These are phyloP conservation scores for Pogonus chalceus DNA, from an alignment of 1,140 invertebrate species.

Conservation along the genomic window DNA sequence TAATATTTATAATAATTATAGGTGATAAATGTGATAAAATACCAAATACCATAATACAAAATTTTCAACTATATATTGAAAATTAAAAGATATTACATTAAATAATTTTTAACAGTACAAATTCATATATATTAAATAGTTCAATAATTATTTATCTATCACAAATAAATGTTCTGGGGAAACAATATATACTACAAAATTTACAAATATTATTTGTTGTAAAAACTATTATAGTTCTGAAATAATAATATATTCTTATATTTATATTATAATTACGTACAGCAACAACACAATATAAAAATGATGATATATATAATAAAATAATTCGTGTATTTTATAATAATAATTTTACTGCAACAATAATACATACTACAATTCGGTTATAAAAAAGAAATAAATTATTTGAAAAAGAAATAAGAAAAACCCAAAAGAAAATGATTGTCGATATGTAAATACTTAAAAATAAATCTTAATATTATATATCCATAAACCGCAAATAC, in stretches of 20 bases:
- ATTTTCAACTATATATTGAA: background rate
- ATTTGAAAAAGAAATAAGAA: background rate
- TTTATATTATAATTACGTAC: too few relatives aligned
- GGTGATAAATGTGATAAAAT: background rate
- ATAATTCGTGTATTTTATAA: background rate
- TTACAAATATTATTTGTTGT: background rate
- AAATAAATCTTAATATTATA: background rate
- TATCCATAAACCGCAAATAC: background rate
- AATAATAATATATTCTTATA: too few relatives aligned
- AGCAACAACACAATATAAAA: too few relatives aligned
- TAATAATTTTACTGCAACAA: background rate
- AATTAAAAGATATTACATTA: background rate
- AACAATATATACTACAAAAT: constrained; percentile 6
- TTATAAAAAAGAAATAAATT: background rate
- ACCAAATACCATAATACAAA: background rate
- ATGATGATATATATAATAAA: background rate
- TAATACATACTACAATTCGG: background rate
- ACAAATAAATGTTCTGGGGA: constrained; percentile 6
- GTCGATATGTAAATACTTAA: background rate
- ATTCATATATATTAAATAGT: constrained; percentile 7
- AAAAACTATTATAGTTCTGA: too few relatives aligned
- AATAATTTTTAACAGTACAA: constrained; percentile 1
- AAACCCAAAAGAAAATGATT: background rate
- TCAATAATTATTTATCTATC: constrained; percentile 6
- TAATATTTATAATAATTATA: background rate